Evolutionary conservation across 2,797 vertebrate species (phyloP), one percentile per base, ranked within the genome.

Genomic region (Hoplostethus atlanticus): DNA sequence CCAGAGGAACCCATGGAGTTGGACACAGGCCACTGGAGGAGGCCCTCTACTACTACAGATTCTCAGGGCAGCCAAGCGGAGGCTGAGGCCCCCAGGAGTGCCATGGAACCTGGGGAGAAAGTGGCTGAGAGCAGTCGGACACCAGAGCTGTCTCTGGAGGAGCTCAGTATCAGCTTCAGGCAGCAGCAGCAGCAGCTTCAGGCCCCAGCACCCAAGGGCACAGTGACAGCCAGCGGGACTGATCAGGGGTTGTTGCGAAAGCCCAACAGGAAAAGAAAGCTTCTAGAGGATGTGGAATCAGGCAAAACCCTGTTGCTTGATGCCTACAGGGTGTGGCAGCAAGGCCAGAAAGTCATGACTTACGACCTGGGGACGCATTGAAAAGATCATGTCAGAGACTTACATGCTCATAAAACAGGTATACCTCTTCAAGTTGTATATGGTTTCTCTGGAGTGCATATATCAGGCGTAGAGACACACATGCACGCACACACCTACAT

Each of bases 381-480:
- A 99, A 91, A 97, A 96, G 92, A 97, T 99, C 92, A 99, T 99
- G 97, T 97, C 98, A 0, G 97, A 99, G 93, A 98, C 98, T 0
- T 99, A 98, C 84, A 99, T 99, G 98, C 96, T 99, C 83, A 99
- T 99, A 76, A 99, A 98, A 87, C 98, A 99, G 96, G 98, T 97
- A 85, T 78, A 6, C 5, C 10, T 64, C 54, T 13, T 38, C 5
- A 5, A 25, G 1, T 12, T 38, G 5, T 3, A 15, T 17, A 1
- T 4, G 6, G n/a, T 34, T 0, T n/a, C 12, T 64, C 52, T 56
- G 6, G 8, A 47, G 12, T 31, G 48, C 36, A 51, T 8, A 11
- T 6, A 30, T 7, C 31, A 13, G 9, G 28, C 2, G 28, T 28
- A 28, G 28, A 28, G 28, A 28, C 28, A 28, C 28, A 15, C 12